These are phyloP conservation scores for Limenitis camilla DNA, from an alignment of 2,888 invertebrate genomes.

Conservation along the genomic window DNA sequence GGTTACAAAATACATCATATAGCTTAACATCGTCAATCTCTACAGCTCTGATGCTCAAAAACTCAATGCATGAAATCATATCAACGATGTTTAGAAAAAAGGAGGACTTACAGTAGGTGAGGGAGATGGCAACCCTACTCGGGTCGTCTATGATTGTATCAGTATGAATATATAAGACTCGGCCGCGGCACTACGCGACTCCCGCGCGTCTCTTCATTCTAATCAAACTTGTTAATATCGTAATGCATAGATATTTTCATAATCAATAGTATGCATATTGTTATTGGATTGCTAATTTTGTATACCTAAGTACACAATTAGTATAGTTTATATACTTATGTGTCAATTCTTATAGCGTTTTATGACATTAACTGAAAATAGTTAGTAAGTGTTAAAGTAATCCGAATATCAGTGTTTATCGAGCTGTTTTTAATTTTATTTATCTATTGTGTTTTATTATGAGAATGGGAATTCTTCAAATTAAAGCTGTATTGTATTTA, in stretches of 20 bases:
- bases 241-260: constrained; percentile 67
- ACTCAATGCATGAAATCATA: no score
- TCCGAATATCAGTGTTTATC: constrained; percentile 57
- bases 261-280: constrained; percentile 70
- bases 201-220: constrained; percentile 30
- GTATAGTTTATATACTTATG: constrained; percentile 77
- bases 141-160: neutral
- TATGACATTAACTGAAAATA: constrained; percentile 72
- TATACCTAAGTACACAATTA: constrained; percentile 69
- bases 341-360: constrained; percentile 76
- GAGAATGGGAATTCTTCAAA: constrained; percentile 7
- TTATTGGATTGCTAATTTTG: constrained; percentile 72
- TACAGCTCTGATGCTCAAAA: no score
- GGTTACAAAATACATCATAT: no score
- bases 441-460: constrained; percentile 25
- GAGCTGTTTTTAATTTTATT: constrained; percentile 51
- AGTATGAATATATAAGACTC: neutral
- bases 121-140: no score
- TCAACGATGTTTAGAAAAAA: no score
- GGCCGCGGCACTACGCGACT: constrained; percentile 14
- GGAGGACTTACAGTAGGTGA: no score
- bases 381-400: constrained; percentile 73
- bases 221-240: constrained; percentile 53
- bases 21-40: no score
- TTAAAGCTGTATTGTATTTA: constrained; percentile 20